Evolutionary conservation across 2,797 vertebrate genomes (phyloP).

Genomic region (Xenentodon cancila): DNA sequence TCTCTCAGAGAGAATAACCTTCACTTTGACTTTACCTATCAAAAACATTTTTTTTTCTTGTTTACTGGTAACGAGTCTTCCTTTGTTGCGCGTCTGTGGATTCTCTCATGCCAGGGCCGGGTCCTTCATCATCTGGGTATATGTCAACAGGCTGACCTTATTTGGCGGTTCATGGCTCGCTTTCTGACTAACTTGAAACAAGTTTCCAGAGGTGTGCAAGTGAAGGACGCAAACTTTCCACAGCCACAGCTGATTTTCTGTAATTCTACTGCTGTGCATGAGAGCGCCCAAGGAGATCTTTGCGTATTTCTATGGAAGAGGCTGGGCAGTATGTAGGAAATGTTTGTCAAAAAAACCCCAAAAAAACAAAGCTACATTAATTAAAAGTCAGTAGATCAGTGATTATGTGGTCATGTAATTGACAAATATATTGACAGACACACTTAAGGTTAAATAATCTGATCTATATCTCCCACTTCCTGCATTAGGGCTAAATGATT

Average conservation of each 20-base stretch:
- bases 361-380: too few species aligned
- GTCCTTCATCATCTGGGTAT: conserved; percentile 84
- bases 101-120: conserved; percentile 76
- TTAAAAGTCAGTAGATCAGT: too few species aligned
- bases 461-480: too few species aligned
- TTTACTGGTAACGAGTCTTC: conserved; percentile 8
- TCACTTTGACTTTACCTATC: conserved; percentile 55
- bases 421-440: too few species aligned
- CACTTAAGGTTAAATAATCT: too few species aligned
- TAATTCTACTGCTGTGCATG: conserved; percentile 73
- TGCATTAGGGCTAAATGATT: too few species aligned
- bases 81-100: conserved; percentile 8
- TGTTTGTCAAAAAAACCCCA: too few species aligned
- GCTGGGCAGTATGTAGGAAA: conserved; percentile 78
- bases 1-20: conserved; percentile 48
- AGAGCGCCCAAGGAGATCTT: conserved; percentile 78
- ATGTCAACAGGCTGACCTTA: conserved; percentile 80
- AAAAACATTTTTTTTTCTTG: conserved; percentile 10
- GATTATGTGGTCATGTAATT: too few species aligned
- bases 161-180: conserved; percentile 21
- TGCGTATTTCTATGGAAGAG: conserved; percentile 88
- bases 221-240: conserved; percentile 81
- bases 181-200: conserved; percentile 36
- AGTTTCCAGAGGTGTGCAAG: conserved; percentile 69
- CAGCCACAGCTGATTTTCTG: conserved; percentile 86